Evolutionary conservation across 2,113 vertebrate genomes (phyloP).

Genomic region (Heterocephalus glaber): DNA sequence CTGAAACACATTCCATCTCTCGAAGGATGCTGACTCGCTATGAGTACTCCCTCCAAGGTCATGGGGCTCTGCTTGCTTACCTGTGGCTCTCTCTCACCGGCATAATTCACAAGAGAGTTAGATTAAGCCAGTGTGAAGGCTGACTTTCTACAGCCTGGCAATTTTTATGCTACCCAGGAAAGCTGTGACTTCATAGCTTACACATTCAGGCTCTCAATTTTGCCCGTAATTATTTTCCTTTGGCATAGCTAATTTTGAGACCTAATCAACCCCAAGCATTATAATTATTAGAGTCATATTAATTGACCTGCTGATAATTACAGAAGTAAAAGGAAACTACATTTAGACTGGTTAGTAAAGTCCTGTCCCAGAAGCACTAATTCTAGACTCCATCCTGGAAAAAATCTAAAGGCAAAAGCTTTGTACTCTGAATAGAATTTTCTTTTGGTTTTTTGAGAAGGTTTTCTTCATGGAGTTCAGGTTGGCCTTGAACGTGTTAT

Average conservation of each 20-base stretch:
- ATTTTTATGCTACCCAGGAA: constrained; percentile 38
- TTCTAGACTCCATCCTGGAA: constrained; percentile 55
- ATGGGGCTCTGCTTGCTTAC: neutral
- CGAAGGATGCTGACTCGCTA: neutral
- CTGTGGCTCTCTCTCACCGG: neutral
- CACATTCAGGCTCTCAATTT: constrained; percentile 68
- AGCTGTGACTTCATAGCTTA: constrained; percentile 67
- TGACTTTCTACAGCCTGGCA: neutral
- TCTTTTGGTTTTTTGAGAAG: neutral
- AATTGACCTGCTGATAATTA: constrained; percentile 82
- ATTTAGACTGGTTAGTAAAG: constrained; percentile 37
- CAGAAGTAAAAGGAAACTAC: constrained; percentile 79
- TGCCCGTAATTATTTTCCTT: constrained; percentile 71
- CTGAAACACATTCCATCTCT: neutral
- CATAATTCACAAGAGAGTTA: neutral
- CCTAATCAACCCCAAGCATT: constrained; percentile 67
- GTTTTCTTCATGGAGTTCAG: neutral
- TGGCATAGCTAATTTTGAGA: constrained; percentile 81
- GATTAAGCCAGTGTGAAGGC: neutral
- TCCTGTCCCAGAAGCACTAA: constrained; percentile 57
- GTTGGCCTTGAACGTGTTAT: neutral
- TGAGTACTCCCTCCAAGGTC: neutral
- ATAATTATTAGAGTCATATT: constrained; percentile 68
- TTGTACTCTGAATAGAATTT: neutral
- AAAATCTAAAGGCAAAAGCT: constrained; percentile 25